Conservation (phyloP, 2,797 vertebrate genomes). For the Aldrovandia affinis region DNA sequence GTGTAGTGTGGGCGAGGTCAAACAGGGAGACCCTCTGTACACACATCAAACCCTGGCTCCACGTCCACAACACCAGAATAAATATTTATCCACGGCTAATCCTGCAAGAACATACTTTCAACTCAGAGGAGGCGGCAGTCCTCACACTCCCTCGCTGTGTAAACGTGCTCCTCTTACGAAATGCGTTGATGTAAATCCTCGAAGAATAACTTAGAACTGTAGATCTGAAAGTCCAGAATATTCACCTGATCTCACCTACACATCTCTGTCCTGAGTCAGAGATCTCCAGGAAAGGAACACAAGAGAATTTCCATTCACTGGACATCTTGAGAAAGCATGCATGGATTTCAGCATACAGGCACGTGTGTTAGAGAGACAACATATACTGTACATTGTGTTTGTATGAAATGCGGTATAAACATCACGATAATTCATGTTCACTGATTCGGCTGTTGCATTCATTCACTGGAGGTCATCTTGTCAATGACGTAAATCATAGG, state of each 20-base stretch:
- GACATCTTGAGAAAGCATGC: not conserved
- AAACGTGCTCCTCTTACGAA: not conserved
- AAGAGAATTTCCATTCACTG: not conserved
- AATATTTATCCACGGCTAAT: conserved; percentile 15
- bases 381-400: not conserved
- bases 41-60: conserved; percentile 18
- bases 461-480: not conserved
- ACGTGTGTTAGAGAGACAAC: not conserved
- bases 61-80: conserved; percentile 11
- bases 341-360: not conserved
- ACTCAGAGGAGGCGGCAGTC: not conserved
- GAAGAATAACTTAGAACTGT: not conserved
- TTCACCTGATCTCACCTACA: not conserved
- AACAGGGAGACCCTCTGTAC: conserved; percentile 7
- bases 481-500: not conserved
- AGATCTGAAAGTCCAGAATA: not conserved
- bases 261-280: too few species aligned
- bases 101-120: conserved; percentile 11
- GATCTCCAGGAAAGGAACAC: not conserved
- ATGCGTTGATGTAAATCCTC: conserved; percentile 1
- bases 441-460: too few species aligned
- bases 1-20: conserved; percentile 6
- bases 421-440: too few species aligned
- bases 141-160: not conserved
- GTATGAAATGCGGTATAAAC: too few species aligned